Evolutionary conservation across 64 coral and sea anemone genomes (phyloP), one percentile per base, ranked within the genome.

Genomic region (Catalaphyllia jardinei): DNA sequence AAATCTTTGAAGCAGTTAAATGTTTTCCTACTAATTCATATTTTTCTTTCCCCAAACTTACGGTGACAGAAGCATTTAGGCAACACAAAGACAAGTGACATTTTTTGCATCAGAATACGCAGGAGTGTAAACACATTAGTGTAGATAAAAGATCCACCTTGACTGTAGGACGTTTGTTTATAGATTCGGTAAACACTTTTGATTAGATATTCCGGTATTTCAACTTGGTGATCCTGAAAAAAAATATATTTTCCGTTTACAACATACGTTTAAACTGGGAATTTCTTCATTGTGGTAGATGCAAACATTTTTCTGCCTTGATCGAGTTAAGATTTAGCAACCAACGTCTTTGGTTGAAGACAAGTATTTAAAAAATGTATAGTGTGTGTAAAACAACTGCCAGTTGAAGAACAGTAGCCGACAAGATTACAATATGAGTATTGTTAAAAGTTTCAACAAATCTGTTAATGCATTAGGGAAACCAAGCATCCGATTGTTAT

Each of bases 361-460:
- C 3, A 84, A 71, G 18, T 84, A 84, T 84, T 84, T 71, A 24
- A 84, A 84, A 84, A 84, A 84, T 84, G 81, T 51, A 38, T 42
- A 67, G 81, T 84, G 81, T 84, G 31, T 31, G 62, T 49, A 84
- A 84, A 50, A 67, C 81, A 84, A 71, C 31, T 71, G 81, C 18
- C 76, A 84, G 81, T 84, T 84, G 61, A 67, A 84, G 81, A 84
- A 84, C 81, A 67, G 81, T 49, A 69, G 25, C 46, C 20, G 76
- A 78, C 76, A 78, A 28, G 49, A 78, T 78, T 55, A 55, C 81
- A 71, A 65, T 67, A 71, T 69, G 81, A 84, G 81, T 84, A 84
- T 84, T 84, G 81, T 84, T 84, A 65, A 63, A 84, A 84, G 22
- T 33, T 84, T 84, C 81, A 84, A 84, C 81, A 84, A 84, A 84